These are phyloP conservation scores for Dinomys branickii DNA, from an alignment of 2,113 vertebrate species.

Conservation along the genomic window DNA sequence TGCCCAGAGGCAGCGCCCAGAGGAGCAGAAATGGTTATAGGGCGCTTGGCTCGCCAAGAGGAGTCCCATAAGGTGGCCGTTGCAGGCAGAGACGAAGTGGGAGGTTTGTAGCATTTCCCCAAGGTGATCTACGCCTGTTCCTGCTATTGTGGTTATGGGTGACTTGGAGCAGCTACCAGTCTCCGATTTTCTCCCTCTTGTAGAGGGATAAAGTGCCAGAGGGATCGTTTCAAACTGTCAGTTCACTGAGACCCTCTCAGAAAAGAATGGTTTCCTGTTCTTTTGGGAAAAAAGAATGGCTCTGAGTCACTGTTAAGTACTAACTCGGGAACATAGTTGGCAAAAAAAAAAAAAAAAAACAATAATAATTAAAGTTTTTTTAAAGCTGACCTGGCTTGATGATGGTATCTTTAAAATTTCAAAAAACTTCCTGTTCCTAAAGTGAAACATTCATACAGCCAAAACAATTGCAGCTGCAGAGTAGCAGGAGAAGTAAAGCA, in stretches of 20 bases:
- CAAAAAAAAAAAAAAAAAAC: neutral
- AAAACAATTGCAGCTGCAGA: neutral
- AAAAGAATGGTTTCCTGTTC: neutral
- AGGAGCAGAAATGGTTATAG: slow-evolving; percentile 12
- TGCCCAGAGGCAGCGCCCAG: neutral
- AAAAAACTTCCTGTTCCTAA: slow-evolving; percentile 2
- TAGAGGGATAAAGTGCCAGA: neutral
- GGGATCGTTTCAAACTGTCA: neutral
- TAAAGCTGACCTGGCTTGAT: neutral
- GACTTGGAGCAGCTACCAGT: neutral
- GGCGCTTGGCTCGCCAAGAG: neutral
- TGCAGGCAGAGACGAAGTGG: neutral
- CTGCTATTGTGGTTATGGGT: neutral
- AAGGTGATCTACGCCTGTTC: neutral
- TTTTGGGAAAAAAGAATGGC: neutral
- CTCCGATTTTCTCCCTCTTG: neutral
- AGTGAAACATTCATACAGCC: neutral
- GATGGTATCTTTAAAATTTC: slow-evolving; percentile 8
- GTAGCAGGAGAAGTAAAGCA: neutral
- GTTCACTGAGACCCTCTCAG: neutral
- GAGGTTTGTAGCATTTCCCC: slow-evolving; percentile 40
- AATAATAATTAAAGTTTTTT: neutral
- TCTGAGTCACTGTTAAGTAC: slow-evolving; percentile 23
- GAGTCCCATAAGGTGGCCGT: neutral
- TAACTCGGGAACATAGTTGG: neutral